phyloP scores from a whole-genome alignment of 2,888 invertebrate genomes.

The Steinernema scapterisci region DNA sequence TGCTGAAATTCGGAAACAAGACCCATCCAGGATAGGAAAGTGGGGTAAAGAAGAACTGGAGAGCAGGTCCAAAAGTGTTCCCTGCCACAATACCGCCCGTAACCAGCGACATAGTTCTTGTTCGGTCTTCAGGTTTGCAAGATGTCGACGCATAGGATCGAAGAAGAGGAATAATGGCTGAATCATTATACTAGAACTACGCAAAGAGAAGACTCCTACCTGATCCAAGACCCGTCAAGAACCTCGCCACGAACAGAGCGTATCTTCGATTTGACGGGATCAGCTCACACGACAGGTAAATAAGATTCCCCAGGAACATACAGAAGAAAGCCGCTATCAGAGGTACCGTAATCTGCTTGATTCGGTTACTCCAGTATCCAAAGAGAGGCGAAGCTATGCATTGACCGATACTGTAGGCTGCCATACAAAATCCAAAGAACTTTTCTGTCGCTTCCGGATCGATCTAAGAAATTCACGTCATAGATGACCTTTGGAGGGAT shows the following conservation, averaged over 20 bases:
- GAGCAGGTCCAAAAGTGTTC: conserved; percentile 64
- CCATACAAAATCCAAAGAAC: conserved; percentile 51
- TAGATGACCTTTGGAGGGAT: too few relatives aligned
- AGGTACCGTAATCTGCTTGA: conserved; percentile 48
- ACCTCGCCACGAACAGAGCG: conserved; percentile 58
- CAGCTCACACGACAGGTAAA: conserved; percentile 68
- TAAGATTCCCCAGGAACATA: conserved; percentile 67
- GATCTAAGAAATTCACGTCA: conserved; percentile 33
- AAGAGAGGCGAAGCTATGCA: conserved; percentile 47
- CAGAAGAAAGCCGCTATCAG: conserved; percentile 55
- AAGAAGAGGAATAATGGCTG: conserved; percentile 68
- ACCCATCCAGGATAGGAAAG: conserved; percentile 68
- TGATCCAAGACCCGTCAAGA: conserved; percentile 68
- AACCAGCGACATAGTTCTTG: conserved; percentile 68
- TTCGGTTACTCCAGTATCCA: conserved; percentile 46
- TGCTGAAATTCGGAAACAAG: conserved; percentile 49
- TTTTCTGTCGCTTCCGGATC: conserved; percentile 38
- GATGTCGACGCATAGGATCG: conserved; percentile 68
- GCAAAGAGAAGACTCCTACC: conserved; percentile 30
- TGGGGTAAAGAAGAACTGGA: conserved; percentile 69
- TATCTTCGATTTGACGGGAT: conserved; percentile 52
- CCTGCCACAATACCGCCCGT: conserved; percentile 69
- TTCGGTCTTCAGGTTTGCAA: conserved; percentile 67
- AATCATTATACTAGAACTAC: neutral
- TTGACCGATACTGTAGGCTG: conserved; percentile 48